Evolutionary conservation across 2,888 invertebrate species (phyloP), one percentile per base, ranked within the genome.

Genomic region (Dromius quadrimaculatus): DNA sequence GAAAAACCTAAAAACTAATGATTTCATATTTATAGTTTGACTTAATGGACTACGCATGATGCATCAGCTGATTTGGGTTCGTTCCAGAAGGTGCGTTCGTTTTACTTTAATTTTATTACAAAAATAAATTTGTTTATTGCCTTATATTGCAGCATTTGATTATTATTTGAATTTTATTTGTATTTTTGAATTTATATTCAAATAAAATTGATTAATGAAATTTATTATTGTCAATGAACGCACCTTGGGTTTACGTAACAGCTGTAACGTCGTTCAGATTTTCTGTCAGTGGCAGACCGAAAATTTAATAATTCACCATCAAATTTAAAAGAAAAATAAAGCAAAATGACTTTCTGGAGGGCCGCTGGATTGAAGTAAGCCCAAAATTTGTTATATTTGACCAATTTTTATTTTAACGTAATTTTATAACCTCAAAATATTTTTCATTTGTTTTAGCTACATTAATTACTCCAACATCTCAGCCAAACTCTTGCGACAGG

Each of bases 391-490:
- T 20, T 71, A 59, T 23, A 19, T 9, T 34, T 13, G 13, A 32
- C 9, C 3, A 45, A 45, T 45, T 19, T 6, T 4, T 45, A 17
- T 45, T 45, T 9, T 36, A 36, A 28, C 23, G 8, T 20, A 2
- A 19, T 22, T 54, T 15, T n/a, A 59, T 59, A 59, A 59, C 28
- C 64, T 47, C 6, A 47, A 68, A 68, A 9, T 13, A 23, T n/a
- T 43, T 59, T 15, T 36, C 34, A 59, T 32, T 66, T 75, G 72
- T 84, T 84, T 64, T 81, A 98, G 97, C 85, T 98, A 98, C 87
- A 93, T 98, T 83, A 94, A 95, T 85, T 98, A 93, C 84, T 98
- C 97, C 71, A 93, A 92, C 82, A 94, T 98, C 79, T 96, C 97
- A 78, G 97, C 97, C 17, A 89, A 87, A 78, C 85, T 93, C 64